phyloP scores from a whole-genome alignment of 2,888 invertebrate genomes.

The Ophraella communa region DNA sequence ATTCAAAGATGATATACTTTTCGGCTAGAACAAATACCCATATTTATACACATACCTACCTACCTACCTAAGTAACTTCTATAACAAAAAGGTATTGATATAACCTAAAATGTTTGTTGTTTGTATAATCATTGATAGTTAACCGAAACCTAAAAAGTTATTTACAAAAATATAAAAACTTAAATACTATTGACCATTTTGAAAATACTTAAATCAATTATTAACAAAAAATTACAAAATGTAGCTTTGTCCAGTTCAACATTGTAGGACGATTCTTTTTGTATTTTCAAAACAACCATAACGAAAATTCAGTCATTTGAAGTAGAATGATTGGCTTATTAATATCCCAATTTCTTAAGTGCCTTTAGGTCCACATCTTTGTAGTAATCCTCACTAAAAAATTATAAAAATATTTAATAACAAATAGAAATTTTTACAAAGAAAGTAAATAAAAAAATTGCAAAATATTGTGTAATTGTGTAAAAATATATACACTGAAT shows the following conservation, averaged over 20 bases:
- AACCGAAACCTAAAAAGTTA: background rate
- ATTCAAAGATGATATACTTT: background rate
- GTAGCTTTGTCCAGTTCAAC: too few relatives aligned
- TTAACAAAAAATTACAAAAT: too few relatives aligned
- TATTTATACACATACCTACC: too few relatives aligned
- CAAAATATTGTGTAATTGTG: too few relatives aligned
- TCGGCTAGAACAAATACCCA: background rate
- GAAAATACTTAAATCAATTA: background rate
- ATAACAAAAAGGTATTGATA: background rate
- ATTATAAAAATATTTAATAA: conserved; percentile 28
- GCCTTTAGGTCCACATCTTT: conserved; percentile 90
- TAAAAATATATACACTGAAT: too few relatives aligned
- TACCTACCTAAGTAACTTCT: background rate
- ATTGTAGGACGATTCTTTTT: too few relatives aligned
- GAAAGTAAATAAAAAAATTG: too few relatives aligned
- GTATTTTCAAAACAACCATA: conserved; percentile 1
- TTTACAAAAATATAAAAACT: background rate
- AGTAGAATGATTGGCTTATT: conserved; percentile 22
- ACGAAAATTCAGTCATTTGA: conserved; percentile 11
- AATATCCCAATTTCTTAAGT: conserved; percentile 81
- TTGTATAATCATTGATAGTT: background rate
- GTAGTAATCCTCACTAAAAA: conserved; percentile 87
- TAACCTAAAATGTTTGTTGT: background rate
- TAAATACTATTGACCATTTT: background rate
- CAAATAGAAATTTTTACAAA: background rate